Evolutionary conservation across 2,888 invertebrate species (phyloP), one percentile per base, ranked within the genome.

Genomic region (Campoletis raptor): DNA sequence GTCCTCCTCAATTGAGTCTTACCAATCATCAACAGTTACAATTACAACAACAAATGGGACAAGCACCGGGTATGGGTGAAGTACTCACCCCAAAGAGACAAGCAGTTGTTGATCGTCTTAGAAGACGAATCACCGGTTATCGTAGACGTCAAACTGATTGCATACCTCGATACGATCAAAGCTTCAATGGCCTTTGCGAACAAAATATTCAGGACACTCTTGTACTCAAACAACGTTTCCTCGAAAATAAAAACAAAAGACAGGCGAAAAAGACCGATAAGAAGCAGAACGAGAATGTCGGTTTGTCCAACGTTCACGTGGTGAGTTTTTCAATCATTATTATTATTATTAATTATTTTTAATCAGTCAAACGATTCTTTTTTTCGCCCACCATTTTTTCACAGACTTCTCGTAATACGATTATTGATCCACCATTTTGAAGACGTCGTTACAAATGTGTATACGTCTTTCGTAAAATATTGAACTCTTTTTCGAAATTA

Each of bases 161-260:
- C 94, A 97, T 97, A 93, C 98, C 98, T 87, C 96, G 98, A 88
- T 98, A 97, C 95, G 98, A 98, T 94, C 98, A 98, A 94, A 97
- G 98, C 89, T 97, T 98, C 94, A 97, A 96, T 93, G 97, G 97
- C 61, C 96, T 97, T 87, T 98, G 98, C 95, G 98, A 98, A 93
- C 98, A 98, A 94, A 98, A 98, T 94, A 97, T 97, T 91, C 96
- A 98, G 95, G 98, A 98, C 94, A 98, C 98, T 54, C 96, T 97
- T 90, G 96, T 97, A 89, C 95, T 99, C 88, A 98, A 98, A 94
- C 98, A 98, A 95, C 96, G 98, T 89, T 98, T 97, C 95, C 96
- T 98, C 91, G 99, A 99, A 95, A 97, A 97, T 94, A 98, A 98
- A 94, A 97, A 98, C 90, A 98, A 98, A 95, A 96, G 97, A 90